Percentiles rank a stretch among this genome's conserved stretches.
Conservation (phyloP, 2,888 invertebrate genomes). For the Oscheius onirici region DNA sequence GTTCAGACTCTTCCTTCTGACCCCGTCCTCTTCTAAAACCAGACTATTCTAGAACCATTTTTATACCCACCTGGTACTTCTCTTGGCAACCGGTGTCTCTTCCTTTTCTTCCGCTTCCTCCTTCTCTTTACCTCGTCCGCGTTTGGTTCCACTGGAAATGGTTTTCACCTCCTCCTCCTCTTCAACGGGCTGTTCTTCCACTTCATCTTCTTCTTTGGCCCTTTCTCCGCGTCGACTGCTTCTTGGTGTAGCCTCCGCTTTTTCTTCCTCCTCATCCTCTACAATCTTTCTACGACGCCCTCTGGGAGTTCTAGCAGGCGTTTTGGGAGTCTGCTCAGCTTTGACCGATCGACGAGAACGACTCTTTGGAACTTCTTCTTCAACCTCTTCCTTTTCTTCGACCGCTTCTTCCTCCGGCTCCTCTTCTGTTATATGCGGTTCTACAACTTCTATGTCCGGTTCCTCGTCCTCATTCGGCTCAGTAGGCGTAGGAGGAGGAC, state of each 20-base stretch:
- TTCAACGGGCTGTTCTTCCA: background rate
- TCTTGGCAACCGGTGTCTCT: slow-evolving; percentile 22
- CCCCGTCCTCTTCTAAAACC: slow-evolving; percentile 1
- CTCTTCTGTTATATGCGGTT: slow-evolving; percentile 10
- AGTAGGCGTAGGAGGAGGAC: background rate
- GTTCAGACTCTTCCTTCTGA: slow-evolving; percentile 7
- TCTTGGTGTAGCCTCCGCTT: background rate
- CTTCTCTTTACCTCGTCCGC: background rate
- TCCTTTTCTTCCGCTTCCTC: slow-evolving; percentile 24
- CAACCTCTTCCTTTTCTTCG: background rate
- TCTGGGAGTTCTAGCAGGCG: slow-evolving; percentile 5
- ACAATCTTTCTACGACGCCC: slow-evolving; percentile 25
- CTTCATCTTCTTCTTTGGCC: background rate
- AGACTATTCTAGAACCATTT: background rate
- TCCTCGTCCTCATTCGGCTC: background rate
- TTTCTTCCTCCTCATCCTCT: slow-evolving; percentile 20
- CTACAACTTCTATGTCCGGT: background rate
- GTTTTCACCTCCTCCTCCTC: background rate
- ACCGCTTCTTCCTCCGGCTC: slow-evolving; percentile 27
- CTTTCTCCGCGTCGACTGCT: slow-evolving; percentile 6
- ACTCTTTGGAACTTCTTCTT: slow-evolving; percentile 1
- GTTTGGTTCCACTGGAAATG: background rate
- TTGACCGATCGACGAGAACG: background rate
- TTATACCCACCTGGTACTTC: background rate
- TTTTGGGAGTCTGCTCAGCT: background rate